These are phyloP conservation scores for Delphinapterus leucas DNA, from an alignment of 2,113 vertebrate species.

Conservation along the genomic window DNA sequence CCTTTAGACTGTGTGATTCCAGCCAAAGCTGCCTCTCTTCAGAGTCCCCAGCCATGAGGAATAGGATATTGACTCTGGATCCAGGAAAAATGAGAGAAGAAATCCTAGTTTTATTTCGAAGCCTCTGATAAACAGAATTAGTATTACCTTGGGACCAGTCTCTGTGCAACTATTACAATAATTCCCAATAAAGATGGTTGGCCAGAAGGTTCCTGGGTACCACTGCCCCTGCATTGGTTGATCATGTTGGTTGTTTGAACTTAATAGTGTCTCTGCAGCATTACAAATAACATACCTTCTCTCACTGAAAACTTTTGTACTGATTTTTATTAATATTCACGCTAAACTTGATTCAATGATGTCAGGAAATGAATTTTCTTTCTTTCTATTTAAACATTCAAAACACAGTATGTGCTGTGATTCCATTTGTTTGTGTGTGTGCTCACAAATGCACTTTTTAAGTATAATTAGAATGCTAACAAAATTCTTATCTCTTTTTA, in stretches of 20 bases:
- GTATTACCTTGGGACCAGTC: not conserved
- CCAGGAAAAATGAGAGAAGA: not conserved
- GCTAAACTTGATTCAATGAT: not conserved
- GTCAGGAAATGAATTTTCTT: conserved; percentile 13
- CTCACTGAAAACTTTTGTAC: not conserved
- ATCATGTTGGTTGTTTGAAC: not conserved
- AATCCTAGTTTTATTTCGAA: not conserved
- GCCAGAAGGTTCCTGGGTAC: not conserved
- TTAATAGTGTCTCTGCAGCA: not conserved
- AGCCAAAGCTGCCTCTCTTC: not conserved
- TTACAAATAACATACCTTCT: not conserved
- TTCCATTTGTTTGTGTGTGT: not conserved
- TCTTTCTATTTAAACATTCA: not conserved
- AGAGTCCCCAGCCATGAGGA: conserved; percentile 47
- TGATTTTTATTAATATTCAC: conserved; percentile 34
- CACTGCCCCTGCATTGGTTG: not conserved
- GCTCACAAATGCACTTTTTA: not conserved
- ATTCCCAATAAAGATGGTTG: not conserved
- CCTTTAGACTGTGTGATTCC: not conserved
- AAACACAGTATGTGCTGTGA: not conserved
- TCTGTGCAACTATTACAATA: not conserved
- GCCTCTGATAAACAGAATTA: conserved; percentile 42
- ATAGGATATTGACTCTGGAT: not conserved
- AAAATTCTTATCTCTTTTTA: not conserved
- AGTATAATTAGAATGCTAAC: not conserved